Evolutionary conservation across 2,113 vertebrate genomes (phyloP).

Genomic region (Noctilio leporinus): DNA sequence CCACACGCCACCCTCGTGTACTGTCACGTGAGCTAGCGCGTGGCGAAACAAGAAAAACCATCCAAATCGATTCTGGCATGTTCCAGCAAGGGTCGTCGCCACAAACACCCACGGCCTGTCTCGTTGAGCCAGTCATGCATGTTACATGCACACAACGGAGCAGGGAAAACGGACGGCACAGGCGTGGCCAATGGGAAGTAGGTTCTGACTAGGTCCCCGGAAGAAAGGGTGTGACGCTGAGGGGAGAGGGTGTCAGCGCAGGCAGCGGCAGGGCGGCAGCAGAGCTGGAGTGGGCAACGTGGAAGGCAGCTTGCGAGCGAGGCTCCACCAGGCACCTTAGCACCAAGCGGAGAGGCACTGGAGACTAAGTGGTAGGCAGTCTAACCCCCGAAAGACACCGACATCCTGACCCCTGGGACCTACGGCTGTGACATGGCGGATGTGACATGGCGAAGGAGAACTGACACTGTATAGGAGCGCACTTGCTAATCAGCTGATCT

Average conservation of each 20-base stretch:
- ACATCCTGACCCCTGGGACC: not conserved
- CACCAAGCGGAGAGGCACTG: no score
- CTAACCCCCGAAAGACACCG: not conserved
- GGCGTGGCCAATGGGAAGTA: not conserved
- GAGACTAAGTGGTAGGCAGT: not conserved
- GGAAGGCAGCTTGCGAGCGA: not conserved
- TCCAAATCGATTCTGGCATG: not conserved
- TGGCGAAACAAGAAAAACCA: not conserved
- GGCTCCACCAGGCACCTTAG: not conserved
- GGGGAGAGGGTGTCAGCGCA: not conserved
- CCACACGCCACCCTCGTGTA: not conserved
- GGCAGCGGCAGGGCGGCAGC: not conserved
- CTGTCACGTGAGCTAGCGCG: not conserved
- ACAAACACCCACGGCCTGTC: not conserved
- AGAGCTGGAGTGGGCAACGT: not conserved
- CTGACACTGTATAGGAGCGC: not conserved
- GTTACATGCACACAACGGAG: no score
- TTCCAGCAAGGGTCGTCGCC: not conserved
- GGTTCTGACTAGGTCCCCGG: not conserved
- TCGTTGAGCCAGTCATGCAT: rapidly evolving
- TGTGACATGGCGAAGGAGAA: not conserved
- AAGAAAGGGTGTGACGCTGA: not conserved
- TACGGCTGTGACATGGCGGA: no score
- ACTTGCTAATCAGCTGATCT: not conserved
- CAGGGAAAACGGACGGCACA: not conserved